phyloP scores from a whole-genome alignment of 2,113 vertebrate species.

The Hemibagrus wyckioides region DNA sequence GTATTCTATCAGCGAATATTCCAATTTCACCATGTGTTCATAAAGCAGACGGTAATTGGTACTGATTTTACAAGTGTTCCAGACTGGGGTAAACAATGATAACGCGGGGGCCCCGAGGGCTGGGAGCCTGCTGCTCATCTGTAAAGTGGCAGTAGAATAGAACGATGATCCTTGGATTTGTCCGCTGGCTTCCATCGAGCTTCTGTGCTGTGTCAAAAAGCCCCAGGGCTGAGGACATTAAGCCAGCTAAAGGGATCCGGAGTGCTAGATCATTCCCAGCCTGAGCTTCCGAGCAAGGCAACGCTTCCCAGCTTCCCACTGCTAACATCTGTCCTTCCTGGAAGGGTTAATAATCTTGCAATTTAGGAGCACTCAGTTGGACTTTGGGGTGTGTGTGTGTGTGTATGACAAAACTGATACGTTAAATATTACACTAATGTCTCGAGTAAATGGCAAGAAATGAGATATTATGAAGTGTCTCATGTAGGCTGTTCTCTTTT shows the following conservation, averaged over 20 bases:
- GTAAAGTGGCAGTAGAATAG: conserved; percentile 27
- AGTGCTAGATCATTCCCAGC: conserved; percentile 23
- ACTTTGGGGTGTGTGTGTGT: conserved; percentile 35
- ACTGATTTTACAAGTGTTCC: conserved; percentile 45
- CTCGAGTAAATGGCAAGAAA: neutral
- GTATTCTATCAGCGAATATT: conserved; percentile 20
- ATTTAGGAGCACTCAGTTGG: conserved; percentile 36
- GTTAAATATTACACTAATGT: neutral
- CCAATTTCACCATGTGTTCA: conserved; percentile 39
- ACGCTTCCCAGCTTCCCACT: conserved; percentile 13
- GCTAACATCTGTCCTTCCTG: conserved; percentile 46
- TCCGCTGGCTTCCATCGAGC: conserved; percentile 45
- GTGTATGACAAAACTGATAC: conserved; percentile 8
- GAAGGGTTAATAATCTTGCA: conserved; percentile 50
- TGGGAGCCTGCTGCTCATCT: conserved; percentile 25
- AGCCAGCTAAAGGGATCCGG: conserved; percentile 39
- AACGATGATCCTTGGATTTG: conserved; percentile 47
- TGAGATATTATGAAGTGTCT: neutral
- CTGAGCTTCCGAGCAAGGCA: conserved; percentile 28
- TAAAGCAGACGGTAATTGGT: conserved; percentile 38
- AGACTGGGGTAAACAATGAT: conserved; percentile 46
- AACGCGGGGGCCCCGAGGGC: conserved; percentile 36
- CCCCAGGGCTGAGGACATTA: conserved; percentile 45
- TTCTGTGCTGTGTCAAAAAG: conserved; percentile 40
- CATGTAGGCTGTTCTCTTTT: neutral